Evolutionary conservation across 2,797 vertebrate genomes (phyloP).

Genomic region (Cheirogaleus major): DNA sequence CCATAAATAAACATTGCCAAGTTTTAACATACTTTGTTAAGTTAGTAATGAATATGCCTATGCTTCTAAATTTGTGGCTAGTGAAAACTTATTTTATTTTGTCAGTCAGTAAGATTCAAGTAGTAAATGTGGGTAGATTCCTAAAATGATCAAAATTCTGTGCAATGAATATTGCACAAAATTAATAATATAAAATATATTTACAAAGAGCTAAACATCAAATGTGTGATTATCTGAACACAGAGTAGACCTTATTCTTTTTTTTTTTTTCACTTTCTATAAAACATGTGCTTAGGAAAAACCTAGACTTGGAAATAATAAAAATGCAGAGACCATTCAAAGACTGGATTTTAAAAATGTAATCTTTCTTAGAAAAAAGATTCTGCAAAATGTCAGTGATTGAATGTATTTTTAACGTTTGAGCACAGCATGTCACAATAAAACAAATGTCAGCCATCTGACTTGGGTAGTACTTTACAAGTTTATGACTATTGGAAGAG

Average conservation of each 20-base stretch:
- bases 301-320: slow-evolving; percentile 54
- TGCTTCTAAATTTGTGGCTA: background rate
- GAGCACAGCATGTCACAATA: slow-evolving; percentile 69
- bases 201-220: slow-evolving; percentile 19
- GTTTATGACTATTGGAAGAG: slow-evolving; percentile 42
- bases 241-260: background rate
- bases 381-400: slow-evolving; percentile 67
- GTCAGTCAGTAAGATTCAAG: slow-evolving; percentile 33
- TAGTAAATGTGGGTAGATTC: background rate
- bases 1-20: slow-evolving; percentile 34
- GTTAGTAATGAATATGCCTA: slow-evolving; percentile 13
- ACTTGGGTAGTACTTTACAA: slow-evolving; percentile 8
- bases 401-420: slow-evolving; percentile 73
- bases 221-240: background rate
- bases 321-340: slow-evolving; percentile 45
- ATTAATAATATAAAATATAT: slow-evolving; percentile 13
- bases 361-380: slow-evolving; percentile 85
- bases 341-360: slow-evolving; percentile 82
- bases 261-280: background rate
- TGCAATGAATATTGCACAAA: background rate
- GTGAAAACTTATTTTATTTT: slow-evolving; percentile 8
- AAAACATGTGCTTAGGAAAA: slow-evolving; percentile 34
- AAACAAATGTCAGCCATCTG: slow-evolving; percentile 62
- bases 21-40: slow-evolving; percentile 50
- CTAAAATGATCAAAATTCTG: slow-evolving; percentile 18